Conservation (phyloP, 2,888 invertebrate genomes). For the Drosophila pegasa region DNA sequence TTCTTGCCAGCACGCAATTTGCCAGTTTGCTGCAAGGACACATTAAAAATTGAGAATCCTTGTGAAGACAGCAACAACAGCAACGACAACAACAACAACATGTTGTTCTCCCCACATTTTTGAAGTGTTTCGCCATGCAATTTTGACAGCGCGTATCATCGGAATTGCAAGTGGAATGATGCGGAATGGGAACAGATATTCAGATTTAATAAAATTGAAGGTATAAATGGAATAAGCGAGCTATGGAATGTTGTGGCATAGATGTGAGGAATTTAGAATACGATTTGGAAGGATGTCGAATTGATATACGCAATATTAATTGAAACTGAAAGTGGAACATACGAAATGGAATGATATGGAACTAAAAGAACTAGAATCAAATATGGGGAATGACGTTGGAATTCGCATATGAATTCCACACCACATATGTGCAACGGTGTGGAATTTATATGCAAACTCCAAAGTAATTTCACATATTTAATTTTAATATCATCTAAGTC, state of each 20-base stretch:
- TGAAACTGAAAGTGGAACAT: neutral
- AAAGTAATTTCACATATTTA: too few species aligned
- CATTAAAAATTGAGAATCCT: conserved; percentile 41
- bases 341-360: neutral
- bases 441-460: too few species aligned
- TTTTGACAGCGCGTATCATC: neutral
- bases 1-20: conserved; percentile 45
- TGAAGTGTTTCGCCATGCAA: conserved; percentile 1
- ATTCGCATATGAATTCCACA: too few species aligned
- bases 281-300: too few species aligned
- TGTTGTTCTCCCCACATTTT: conserved; percentile 14
- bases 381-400: too few species aligned
- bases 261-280: neutral
- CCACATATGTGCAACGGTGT: too few species aligned
- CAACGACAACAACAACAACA: neutral
- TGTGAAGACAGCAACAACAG: neutral
- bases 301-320: too few species aligned
- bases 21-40: conserved; percentile 46
- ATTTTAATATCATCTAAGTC: too few species aligned
- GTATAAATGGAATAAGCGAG: neutral
- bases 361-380: too few species aligned
- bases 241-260: neutral
- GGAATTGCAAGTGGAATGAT: neutral
- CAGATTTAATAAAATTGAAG: neutral
- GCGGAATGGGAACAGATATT: neutral